Percentiles rank a stretch among this genome's conserved stretches.
phyloP scores from a whole-genome alignment of 2,113 vertebrate species.

The Syngnathus typhle region DNA sequence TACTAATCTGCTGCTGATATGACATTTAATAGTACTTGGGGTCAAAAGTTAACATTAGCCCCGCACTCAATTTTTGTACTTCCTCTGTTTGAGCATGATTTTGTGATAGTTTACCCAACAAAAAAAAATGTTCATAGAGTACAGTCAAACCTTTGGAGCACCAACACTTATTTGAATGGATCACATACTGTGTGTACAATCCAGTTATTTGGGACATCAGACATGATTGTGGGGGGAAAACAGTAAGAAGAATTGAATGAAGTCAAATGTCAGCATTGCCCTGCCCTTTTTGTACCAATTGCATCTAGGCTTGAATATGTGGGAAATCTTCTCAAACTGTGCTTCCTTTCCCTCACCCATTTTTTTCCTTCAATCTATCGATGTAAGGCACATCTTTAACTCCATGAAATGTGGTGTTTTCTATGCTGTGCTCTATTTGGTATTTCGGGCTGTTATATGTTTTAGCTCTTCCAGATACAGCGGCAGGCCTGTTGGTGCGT shows the following conservation, averaged over 20 bases:
- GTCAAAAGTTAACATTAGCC: neutral
- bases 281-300: slow-evolving; percentile 15
- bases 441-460: slow-evolving; percentile 84
- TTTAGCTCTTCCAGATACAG: slow-evolving; percentile 97
- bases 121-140: neutral
- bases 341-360: neutral
- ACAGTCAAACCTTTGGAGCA: neutral
- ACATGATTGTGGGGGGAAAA: neutral
- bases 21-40: neutral
- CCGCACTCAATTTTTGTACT: neutral
- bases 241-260: neutral
- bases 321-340: neutral
- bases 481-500: slow-evolving; percentile 89
- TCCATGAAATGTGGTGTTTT: slow-evolving; percentile 20
- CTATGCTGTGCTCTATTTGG: slow-evolving; percentile 75
- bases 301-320: neutral
- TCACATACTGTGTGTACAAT: neutral
- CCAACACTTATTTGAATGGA: neutral
- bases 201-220: neutral
- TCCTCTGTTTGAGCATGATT: neutral
- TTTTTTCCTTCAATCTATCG: slow-evolving; percentile 1
- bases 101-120: neutral
- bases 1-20: neutral
- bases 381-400: slow-evolving; percentile 37
- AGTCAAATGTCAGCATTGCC: slow-evolving; percentile 11